Evolutionary conservation across 2,113 vertebrate genomes (phyloP).

Genomic region (Athene cunicularia): DNA sequence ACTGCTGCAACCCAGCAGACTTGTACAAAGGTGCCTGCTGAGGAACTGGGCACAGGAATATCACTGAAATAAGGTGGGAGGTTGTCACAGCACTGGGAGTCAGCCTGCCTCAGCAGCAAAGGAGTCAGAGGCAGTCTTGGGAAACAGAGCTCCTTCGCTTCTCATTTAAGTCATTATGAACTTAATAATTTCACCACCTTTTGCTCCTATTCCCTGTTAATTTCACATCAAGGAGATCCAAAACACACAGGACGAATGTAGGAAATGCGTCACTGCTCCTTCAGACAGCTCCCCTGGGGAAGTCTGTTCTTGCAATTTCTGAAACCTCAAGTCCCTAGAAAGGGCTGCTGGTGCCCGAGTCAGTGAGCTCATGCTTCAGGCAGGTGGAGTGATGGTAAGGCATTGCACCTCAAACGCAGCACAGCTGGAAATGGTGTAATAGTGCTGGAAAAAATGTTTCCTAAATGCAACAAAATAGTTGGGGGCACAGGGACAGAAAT

Average conservation of each 20-base stretch:
- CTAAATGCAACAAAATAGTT: neutral
- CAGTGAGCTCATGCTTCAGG: neutral
- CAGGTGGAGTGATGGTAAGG: neutral
- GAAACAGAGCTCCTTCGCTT: neutral
- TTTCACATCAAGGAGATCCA: neutral
- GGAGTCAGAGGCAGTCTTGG: neutral
- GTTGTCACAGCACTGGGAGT: fast-evolving
- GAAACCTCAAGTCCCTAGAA: neutral
- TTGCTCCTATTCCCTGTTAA: neutral
- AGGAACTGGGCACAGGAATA: neutral
- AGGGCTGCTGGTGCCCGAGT: neutral
- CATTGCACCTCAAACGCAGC: neutral
- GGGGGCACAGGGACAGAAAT: neutral
- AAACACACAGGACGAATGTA: fast-evolving
- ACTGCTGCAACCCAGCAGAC: neutral
- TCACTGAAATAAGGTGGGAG: neutral
- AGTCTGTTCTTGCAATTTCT: neutral
- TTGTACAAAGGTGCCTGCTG: neutral
- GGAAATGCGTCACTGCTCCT: neutral
- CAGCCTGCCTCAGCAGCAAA: neutral
- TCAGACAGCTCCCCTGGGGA: neutral
- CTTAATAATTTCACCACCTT: neutral
- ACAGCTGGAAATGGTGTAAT: neutral
- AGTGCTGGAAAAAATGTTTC: neutral
- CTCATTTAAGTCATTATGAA: neutral